phyloP scores from a whole-genome alignment of 2,797 vertebrate species.

The Syndactyla subalaris region DNA sequence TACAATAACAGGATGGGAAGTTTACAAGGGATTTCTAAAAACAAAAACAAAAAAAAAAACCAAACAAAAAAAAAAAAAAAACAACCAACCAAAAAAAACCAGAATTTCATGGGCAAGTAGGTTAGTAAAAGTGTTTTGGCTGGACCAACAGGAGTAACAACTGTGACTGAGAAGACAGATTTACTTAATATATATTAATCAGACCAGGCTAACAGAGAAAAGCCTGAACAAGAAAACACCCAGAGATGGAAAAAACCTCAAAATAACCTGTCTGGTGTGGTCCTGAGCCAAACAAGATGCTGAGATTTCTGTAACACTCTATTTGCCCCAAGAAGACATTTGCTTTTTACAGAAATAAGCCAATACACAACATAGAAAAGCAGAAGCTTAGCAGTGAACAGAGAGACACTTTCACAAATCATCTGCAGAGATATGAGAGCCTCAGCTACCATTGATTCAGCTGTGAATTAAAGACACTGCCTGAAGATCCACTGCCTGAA shows the following conservation, averaged over 20 bases:
- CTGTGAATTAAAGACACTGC: not conserved
- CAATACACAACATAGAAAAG: not conserved
- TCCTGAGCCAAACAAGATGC: not conserved
- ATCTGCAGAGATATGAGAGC: not conserved
- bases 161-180: not conserved
- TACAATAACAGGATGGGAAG: not conserved
- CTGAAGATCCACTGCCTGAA: not conserved
- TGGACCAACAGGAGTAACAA: not conserved
- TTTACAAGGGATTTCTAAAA: not conserved
- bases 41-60: not conserved
- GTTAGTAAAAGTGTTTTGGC: not conserved
- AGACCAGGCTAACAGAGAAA: not conserved
- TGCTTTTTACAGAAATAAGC: not conserved
- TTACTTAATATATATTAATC: not conserved
- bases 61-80: not conserved
- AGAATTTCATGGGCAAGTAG: not conserved
- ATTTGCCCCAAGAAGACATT: not conserved
- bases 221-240: not conserved
- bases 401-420: not conserved
- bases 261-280: not conserved
- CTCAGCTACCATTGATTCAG: not conserved
- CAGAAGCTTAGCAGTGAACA: not conserved
- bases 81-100: no score
- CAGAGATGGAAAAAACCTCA: not conserved
- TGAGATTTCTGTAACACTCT: not conserved